Base-by-base conservation (phyloP, 2,888 invertebrate genomes). In the Phengaris alcon region DNA sequence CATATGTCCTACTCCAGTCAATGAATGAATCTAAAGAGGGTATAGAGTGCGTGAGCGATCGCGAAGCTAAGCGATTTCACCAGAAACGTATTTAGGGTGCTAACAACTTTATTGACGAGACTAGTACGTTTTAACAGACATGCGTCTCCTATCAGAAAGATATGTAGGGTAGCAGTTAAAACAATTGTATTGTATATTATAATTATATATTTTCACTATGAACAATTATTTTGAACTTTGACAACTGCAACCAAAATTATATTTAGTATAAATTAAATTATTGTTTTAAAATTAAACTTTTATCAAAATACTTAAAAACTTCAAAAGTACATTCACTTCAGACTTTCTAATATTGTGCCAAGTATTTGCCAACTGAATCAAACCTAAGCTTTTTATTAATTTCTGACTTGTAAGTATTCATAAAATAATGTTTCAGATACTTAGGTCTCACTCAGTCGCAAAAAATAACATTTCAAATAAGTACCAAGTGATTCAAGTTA, bases 141-240 rank as follows among this genome's bases (percentile, higher is more conserved):
- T 35, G 4, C 35, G 35, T 35, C 3, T 35, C 4, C 35, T 35
- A 35, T 35, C 35, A 35, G 35, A 35, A 2, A 35, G 35, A 35
- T 35, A 4, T 52, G 4, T 52, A 64, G 7, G 35, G 64, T 59
- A 64, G 13, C 12, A 64, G 7, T 35, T 64, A 64, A 59, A 64
- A 64, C 64, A 64, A 35, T 12, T 64, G 10, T 12, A 35, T 35
- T 64, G 64, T 64, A 64, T 64, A 64, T 44, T 64, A 64, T 7
- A 64, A 64, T 64, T 64, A 64, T 64, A 64, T 64, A 64, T 64
- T 64, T 64, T 64, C 35, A 13, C 64, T 64, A 64, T 64, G 35
- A 64, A 64, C 13, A 64, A 64, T 64, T 22, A 64, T 64, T 64
- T 64, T 64, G 64, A 64, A 64, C 64, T 64, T 64, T 64, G 64